These are phyloP conservation scores for Chaitophorus viminalis DNA, from an alignment of 2,888 invertebrate genomes.

Conservation along the genomic window DNA sequence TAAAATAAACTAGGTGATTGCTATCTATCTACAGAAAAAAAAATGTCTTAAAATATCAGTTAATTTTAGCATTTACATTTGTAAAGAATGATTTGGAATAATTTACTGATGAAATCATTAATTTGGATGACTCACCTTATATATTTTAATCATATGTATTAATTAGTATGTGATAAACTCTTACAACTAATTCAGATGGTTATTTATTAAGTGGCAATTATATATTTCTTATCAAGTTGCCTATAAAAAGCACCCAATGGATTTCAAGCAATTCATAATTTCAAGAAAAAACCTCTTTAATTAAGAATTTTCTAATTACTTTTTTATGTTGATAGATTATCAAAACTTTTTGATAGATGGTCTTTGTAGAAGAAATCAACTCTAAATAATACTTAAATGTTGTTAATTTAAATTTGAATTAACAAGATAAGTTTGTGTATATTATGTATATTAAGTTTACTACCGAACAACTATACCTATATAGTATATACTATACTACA, in stretches of 20 bases:
- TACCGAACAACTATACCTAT: too few species aligned
- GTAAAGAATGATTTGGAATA: too few species aligned
- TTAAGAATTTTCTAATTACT: neutral
- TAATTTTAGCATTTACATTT: too few species aligned
- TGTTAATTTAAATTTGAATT: too few species aligned
- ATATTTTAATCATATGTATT: neutral
- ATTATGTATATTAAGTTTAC: too few species aligned
- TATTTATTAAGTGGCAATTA: neutral
- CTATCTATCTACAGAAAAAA: too few species aligned
- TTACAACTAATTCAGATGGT: neutral
- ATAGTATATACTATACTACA: too few species aligned
- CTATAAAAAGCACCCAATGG: neutral
- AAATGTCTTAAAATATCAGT: too few species aligned
- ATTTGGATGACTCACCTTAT: neutral
- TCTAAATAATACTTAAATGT: too few species aligned
- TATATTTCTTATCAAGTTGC: neutral
- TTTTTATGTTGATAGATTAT: conserved; percentile 4
- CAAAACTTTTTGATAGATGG: neutral
- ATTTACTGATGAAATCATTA: neutral
- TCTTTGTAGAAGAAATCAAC: neutral
- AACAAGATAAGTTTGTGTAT: too few species aligned
- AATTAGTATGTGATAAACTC: neutral
- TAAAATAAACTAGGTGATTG: too few species aligned
- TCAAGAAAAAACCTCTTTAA: neutral
- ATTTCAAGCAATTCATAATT: neutral